Evolutionary conservation across 2,797 vertebrate genomes (phyloP).

Genomic region (Apogon talboti): DNA sequence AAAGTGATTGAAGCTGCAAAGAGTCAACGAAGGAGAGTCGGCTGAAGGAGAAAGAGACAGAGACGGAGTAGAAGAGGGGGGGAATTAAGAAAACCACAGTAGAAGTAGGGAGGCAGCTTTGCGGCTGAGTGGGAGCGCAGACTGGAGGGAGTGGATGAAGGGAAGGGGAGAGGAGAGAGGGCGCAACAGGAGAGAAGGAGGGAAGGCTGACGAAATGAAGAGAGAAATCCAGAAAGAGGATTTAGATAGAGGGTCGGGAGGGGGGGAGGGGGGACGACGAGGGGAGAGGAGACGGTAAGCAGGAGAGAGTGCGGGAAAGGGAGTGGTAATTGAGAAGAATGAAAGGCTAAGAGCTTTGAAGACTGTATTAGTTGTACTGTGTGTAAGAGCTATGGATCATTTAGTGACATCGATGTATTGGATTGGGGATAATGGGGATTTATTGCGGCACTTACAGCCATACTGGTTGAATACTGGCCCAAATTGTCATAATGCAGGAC

Average conservation of each 20-base stretch:
- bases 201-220: constrained; percentile 73
- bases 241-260: constrained; percentile 49
- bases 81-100: constrained; percentile 65
- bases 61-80: constrained; percentile 16
- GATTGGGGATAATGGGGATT: constrained; percentile 77
- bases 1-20: constrained; percentile 53
- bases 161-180: constrained; percentile 49
- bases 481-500: constrained; percentile 73
- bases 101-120: constrained; percentile 56
- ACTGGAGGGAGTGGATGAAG: constrained; percentile 30
- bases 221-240: constrained; percentile 75
- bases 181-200: constrained; percentile 59
- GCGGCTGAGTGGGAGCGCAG: constrained; percentile 48
- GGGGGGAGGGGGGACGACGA: background rate
- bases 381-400: constrained; percentile 79
- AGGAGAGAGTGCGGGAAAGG: constrained; percentile 54
- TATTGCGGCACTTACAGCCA: constrained; percentile 69
- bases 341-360: constrained; percentile 79
- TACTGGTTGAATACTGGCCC: constrained; percentile 54
- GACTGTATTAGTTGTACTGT: constrained; percentile 80
- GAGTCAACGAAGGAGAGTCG: constrained; percentile 16
- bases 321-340: constrained; percentile 80
- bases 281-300: constrained; percentile 22
- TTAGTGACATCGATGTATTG: constrained; percentile 79
- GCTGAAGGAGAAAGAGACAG: constrained; percentile 20